A percentile compares a stretch with the other conserved stretches of the same genome.
These are phyloP conservation scores for Bradypodion ventrale DNA, from an alignment of 2,797 vertebrate genomes.

Conservation along the genomic window DNA sequence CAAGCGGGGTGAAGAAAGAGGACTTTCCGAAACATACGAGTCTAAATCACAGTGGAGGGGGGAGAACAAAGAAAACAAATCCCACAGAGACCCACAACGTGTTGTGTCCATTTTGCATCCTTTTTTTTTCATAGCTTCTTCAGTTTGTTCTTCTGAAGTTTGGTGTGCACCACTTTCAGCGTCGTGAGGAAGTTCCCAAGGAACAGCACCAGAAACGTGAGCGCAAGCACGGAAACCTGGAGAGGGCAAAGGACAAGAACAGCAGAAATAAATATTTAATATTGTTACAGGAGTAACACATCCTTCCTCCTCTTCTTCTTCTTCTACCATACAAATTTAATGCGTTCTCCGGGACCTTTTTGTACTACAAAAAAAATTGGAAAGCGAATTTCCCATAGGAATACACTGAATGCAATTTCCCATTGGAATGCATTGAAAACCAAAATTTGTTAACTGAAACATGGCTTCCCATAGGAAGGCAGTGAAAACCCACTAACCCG, in stretches of 20 bases:
- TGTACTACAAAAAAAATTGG: too few relatives aligned
- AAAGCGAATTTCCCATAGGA: too few relatives aligned
- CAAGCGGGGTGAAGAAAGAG: slow-evolving; percentile 2
- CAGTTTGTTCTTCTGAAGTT: slow-evolving; percentile 88
- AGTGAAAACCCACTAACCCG: too few relatives aligned
- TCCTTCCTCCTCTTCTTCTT: too few relatives aligned
- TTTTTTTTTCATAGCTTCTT: slow-evolving; percentile 75
- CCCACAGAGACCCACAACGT: not conserved
- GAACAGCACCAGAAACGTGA: slow-evolving; percentile 95
- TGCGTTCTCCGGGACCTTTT: too few relatives aligned
- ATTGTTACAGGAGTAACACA: too few relatives aligned
- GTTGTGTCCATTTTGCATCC: rapidly evolving
- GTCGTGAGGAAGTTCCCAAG: slow-evolving; percentile 97
- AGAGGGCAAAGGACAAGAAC: rapidly evolving
- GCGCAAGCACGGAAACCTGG: slow-evolving; percentile 92
- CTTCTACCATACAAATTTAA: too few relatives aligned
- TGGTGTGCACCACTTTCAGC: slow-evolving; percentile 92
- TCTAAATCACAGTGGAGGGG: not conserved
- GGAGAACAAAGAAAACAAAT: not conserved
- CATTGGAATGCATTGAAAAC: too few relatives aligned
- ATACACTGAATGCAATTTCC: too few relatives aligned
- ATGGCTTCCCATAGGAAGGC: too few relatives aligned
- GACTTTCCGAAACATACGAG: slow-evolving; percentile 6
- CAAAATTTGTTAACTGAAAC: too few relatives aligned
- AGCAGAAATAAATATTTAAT: too few relatives aligned